These are phyloP conservation scores for Trachymyrmex cornetzi DNA, from an alignment of 1,140 invertebrate species.

Conservation along the genomic window DNA sequence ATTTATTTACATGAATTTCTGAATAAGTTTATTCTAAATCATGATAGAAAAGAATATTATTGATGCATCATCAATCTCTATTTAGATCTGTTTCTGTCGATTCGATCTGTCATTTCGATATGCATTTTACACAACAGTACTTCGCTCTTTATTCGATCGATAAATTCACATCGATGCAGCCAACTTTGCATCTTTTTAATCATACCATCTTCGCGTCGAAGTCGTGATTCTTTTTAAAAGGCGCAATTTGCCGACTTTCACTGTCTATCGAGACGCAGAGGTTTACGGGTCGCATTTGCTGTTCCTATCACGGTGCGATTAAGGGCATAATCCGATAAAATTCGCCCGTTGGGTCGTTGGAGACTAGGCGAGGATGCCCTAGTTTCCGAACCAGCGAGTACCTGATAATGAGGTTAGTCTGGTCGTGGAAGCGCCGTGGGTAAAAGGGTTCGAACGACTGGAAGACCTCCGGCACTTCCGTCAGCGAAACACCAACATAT, in stretches of 20 bases:
- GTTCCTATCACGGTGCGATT: constrained; percentile 59
- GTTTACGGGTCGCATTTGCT: constrained; percentile 44
- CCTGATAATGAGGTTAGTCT: constrained; percentile 66
- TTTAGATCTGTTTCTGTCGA: neutral
- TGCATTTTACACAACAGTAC: neutral
- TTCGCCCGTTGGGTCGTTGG: constrained; percentile 62
- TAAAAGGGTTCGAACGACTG: constrained; percentile 59
- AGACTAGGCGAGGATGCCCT: constrained; percentile 48
- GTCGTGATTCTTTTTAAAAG: constrained; percentile 36
- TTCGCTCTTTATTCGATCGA: constrained; percentile 4
- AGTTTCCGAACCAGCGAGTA: constrained; percentile 69
- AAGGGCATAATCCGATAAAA: constrained; percentile 65
- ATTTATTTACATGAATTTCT: neutral
- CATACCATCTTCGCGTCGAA: neutral
- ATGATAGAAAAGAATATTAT: neutral
- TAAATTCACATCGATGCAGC: constrained; percentile 11
- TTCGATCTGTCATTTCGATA: neutral
- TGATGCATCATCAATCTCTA: constrained; percentile 5
- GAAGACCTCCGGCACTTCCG: constrained; percentile 18
- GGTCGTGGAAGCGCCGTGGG: constrained; percentile 34
- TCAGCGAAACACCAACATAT: constrained; percentile 36
- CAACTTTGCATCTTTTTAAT: constrained; percentile 29
- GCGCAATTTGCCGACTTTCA: constrained; percentile 40
- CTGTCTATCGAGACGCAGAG: constrained; percentile 34
- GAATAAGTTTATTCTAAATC: neutral